Evolutionary conservation across 2,113 vertebrate genomes (phyloP).

Genomic region (Camelus dromedarius): DNA sequence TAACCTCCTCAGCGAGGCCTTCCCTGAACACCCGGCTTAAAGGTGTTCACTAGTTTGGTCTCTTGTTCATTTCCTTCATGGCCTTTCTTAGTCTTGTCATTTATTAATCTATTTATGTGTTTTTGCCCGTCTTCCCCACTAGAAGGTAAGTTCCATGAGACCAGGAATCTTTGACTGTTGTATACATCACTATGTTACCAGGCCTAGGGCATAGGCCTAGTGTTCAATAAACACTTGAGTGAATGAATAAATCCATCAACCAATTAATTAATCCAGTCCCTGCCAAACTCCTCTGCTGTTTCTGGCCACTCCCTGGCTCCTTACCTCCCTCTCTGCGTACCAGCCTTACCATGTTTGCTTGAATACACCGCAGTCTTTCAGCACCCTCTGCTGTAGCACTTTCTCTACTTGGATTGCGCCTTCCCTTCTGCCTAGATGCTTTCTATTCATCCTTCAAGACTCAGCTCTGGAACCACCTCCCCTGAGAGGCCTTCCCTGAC

Average conservation of each 20-base stretch:
- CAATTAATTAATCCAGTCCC: neutral
- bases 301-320: neutral
- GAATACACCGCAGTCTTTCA: neutral
- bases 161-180: neutral
- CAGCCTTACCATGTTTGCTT: neutral
- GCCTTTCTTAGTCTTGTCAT: neutral
- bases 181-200: neutral
- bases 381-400: neutral
- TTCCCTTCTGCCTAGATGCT: neutral
- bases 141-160: constrained; percentile 19
- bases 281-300: neutral
- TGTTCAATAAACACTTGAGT: neutral
- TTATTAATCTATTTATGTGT: neutral
- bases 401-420: neutral
- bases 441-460: neutral
- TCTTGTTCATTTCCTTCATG: neutral
- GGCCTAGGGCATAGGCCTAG: neutral
- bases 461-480: neutral
- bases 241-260: neutral
- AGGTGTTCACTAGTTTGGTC: neutral
- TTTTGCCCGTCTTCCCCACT: neutral
- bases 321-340: neutral
- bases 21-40: neutral
- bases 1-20: neutral
- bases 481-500: neutral